phyloP scores from a whole-genome alignment of 1,140 invertebrate genomes.

The Drosophila navojoa region DNA sequence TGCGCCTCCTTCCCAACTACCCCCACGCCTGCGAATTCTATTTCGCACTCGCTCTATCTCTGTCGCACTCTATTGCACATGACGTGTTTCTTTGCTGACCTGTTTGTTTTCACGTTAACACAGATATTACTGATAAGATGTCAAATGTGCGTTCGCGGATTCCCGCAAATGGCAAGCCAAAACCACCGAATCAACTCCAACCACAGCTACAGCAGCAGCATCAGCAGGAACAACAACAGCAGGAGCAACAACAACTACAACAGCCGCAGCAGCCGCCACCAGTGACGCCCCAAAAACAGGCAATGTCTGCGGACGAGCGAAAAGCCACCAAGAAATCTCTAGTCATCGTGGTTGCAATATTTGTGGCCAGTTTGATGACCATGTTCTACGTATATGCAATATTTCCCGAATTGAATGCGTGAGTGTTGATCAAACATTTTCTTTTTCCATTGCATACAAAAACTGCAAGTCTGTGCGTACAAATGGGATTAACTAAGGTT shows the following conservation, averaged over 20 bases:
- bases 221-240: slow-evolving; percentile 14
- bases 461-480: no score
- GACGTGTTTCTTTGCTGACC: slow-evolving; percentile 3
- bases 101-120: neutral
- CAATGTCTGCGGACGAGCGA: slow-evolving; percentile 77
- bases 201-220: slow-evolving; percentile 13
- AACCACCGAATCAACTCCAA: slow-evolving; percentile 36
- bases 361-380: slow-evolving; percentile 66
- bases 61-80: neutral
- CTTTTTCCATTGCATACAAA: neutral
- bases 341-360: slow-evolving; percentile 77
- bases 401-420: slow-evolving; percentile 93
- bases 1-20: neutral
- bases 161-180: slow-evolving; percentile 41
- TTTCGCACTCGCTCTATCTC: no score
- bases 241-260: slow-evolving; percentile 12
- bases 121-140: slow-evolving; percentile 32
- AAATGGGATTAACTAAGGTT: neutral
- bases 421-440: slow-evolving; percentile 84
- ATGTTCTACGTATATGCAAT: slow-evolving; percentile 87
- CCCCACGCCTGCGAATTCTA: no score
- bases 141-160: neutral
- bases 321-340: slow-evolving; percentile 82
- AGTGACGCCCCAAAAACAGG: slow-evolving; percentile 57
- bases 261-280: slow-evolving; percentile 23